Evolutionary conservation across 2,797 vertebrate species (phyloP).

Genomic region (Mareca strepera): DNA sequence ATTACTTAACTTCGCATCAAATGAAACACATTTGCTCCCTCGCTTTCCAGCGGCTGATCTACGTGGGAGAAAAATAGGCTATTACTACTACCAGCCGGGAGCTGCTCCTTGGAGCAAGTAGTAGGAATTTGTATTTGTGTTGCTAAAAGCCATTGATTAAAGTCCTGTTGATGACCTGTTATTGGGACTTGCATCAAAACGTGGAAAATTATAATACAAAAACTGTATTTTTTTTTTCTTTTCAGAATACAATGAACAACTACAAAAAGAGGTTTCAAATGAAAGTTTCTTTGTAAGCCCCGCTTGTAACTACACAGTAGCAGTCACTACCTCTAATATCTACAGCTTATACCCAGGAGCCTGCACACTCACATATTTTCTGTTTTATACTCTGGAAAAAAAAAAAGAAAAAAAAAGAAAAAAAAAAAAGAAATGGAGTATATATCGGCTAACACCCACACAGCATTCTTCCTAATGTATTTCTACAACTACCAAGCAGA

Average conservation of each 20-base stretch:
- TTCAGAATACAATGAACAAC: slow-evolving; percentile 24
- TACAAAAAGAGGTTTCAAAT: slow-evolving; percentile 50
- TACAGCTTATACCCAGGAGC: slow-evolving; percentile 45
- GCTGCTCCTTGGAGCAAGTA: background rate
- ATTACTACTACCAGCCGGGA: slow-evolving; percentile 7
- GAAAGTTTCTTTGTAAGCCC: slow-evolving; percentile 42
- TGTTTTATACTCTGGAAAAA: slow-evolving; percentile 32
- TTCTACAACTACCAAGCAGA: slow-evolving; percentile 62
- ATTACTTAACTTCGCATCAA: slow-evolving; percentile 28
- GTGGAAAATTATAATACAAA: slow-evolving; percentile 35
- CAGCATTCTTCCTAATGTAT: slow-evolving; percentile 57
- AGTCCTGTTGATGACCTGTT: slow-evolving; percentile 15
- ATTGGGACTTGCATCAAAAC: slow-evolving; percentile 19
- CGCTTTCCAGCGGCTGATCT: background rate
- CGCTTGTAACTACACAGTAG: slow-evolving; percentile 40
- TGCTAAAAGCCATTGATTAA: slow-evolving; percentile 30
- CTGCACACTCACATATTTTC: slow-evolving; percentile 38
- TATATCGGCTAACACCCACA: slow-evolving; percentile 47
- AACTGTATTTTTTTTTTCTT: background rate
- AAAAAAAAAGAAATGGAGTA: slow-evolving; percentile 45
- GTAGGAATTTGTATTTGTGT: background rate
- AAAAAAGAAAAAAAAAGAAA: background rate
- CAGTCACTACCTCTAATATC: slow-evolving; percentile 37
- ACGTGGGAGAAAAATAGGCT: background rate
- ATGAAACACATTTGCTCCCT: background rate